Evolutionary conservation across 2,888 invertebrate genomes (phyloP).

Genomic region (Saturnia japonica): DNA sequence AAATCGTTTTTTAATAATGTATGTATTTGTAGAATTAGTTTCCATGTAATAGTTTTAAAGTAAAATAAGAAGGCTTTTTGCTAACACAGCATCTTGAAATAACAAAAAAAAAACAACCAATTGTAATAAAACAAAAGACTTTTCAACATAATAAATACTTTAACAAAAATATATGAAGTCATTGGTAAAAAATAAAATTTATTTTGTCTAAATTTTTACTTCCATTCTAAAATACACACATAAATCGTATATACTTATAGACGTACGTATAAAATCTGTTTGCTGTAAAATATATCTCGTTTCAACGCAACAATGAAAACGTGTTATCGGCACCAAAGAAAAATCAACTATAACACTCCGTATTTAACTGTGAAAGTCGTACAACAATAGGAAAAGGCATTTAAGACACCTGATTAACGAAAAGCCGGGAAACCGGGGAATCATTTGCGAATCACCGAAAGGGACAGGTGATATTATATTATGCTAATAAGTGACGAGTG

Average conservation of each 20-base stretch:
- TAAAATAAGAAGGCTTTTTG: background rate
- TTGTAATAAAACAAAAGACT: no score
- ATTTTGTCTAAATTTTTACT: background rate
- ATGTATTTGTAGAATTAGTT: background rate
- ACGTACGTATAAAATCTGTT: background rate
- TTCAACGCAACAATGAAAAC: constrained; percentile 11
- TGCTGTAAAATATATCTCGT: background rate
- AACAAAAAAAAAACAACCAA: background rate
- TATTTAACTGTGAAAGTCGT: constrained; percentile 1
- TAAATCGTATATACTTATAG: background rate
- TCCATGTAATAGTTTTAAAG: background rate
- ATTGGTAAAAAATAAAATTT: background rate
- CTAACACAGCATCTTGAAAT: background rate
- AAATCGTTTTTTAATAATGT: no score
- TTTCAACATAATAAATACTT: no score
- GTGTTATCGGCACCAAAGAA: background rate
- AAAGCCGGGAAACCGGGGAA: constrained; percentile 76
- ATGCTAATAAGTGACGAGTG: constrained; percentile 61
- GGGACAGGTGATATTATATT: constrained; percentile 76
- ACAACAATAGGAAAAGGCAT: constrained; percentile 32
- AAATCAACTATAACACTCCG: constrained; percentile 12
- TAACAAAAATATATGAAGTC: no score
- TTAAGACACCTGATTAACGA: constrained; percentile 72
- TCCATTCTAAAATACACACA: background rate
- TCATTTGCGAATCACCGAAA: constrained; percentile 77